Base-by-base conservation (phyloP, 2,888 invertebrate genomes). In the Sphaerophoria rueppellii region DNA sequence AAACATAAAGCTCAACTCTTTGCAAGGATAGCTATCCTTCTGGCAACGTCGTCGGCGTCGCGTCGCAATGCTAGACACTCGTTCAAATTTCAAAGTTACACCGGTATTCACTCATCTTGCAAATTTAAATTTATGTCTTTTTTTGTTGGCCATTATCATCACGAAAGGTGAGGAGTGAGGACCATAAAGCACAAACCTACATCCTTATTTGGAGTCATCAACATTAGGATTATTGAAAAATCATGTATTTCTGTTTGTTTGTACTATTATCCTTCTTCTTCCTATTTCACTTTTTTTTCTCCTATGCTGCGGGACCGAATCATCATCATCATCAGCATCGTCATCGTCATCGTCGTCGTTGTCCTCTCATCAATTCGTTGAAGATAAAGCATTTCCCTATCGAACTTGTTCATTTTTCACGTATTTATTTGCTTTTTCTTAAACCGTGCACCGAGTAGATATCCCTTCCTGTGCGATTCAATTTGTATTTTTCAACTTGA, bases 191-290 rank as follows among this genome's bases (percentile, higher is more conserved):
- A 34, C 46, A 16, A 46, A 16, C 32, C 50, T 76, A 54, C 24
- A 24, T 24, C 24, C 24, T 71, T 75, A 72, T 75, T 69, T 72
- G 71, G 57, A 80, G 81, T 81, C 76, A 85, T 85, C 85, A 85
- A 80, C 85, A 85, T 85, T 85, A 85, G 81, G 81, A 85, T 85
- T 85, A 85, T 85, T 85, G 85, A 85, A 85, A 85, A 85, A 81
- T 85, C 85, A 85, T 85, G 85, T 85, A 77, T 81, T 81, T 85
- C 69, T 85, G 85, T 85, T 85, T 85, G 85, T 81, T 75, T 81
- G 63, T 54, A 77, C 85, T 81, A 77, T 77, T 85, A 85, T 85
- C 63, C 75, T 76, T 61, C 48, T 46, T 85, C 73, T 81, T 85
- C 71, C 69, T 79, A 58, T 55, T 79, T 80, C 50, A 70, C 50